phyloP scores from a whole-genome alignment of 2,113 vertebrate species.

The Herpetotheres cachinnans region DNA sequence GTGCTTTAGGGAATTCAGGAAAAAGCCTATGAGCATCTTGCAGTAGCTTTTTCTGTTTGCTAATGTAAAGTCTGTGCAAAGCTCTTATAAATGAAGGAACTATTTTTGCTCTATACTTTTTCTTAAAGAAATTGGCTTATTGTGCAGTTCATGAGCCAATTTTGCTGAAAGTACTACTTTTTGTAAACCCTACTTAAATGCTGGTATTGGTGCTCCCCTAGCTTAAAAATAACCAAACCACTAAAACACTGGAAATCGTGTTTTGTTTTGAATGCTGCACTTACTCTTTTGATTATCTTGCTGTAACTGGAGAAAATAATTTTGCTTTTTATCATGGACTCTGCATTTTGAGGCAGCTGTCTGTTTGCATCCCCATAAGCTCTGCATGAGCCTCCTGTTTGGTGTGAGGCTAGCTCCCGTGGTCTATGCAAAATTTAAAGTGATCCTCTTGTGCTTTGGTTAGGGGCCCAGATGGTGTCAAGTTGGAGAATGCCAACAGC shows the following conservation, averaged over 20 bases:
- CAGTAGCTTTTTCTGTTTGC: not conserved
- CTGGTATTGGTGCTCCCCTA: not conserved
- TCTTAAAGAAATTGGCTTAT: not conserved
- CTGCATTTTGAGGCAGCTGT: not conserved
- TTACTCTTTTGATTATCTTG: not conserved
- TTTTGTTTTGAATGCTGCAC: not conserved
- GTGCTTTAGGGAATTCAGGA: not conserved
- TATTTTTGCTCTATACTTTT: not conserved
- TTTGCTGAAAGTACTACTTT: not conserved
- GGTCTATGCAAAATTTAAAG: not conserved
- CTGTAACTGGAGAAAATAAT: not conserved
- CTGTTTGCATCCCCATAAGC: not conserved
- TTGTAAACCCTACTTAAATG: not conserved
- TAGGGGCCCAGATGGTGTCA: constrained; percentile 91
- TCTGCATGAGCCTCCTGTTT: not conserved
- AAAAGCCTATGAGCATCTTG: not conserved
- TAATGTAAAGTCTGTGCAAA: not conserved
- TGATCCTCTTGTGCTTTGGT: not conserved
- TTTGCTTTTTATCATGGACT: not conserved
- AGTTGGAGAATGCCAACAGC: constrained; percentile 88
- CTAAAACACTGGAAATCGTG: not conserved
- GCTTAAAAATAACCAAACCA: not conserved
- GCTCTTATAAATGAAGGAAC: not conserved
- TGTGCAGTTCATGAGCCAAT: not conserved
- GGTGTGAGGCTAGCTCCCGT: not conserved